Base-by-base conservation (phyloP, 2,797 vertebrate genomes). In the Pitangus sulphuratus region DNA sequence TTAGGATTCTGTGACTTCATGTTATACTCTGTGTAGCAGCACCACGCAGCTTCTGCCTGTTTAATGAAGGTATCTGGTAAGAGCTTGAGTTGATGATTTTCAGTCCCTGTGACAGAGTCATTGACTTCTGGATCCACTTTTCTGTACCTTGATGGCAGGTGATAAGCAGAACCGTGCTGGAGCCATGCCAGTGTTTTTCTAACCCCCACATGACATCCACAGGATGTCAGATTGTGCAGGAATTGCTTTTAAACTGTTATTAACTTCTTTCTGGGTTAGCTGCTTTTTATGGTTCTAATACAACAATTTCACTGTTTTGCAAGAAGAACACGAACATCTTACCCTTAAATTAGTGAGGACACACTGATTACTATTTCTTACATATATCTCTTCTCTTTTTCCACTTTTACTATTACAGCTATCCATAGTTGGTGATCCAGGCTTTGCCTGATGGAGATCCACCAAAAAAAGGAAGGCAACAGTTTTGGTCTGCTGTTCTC, bases 71-170 rank as follows among this genome's bases (percentile, higher is more conserved):
- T 58, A 76, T 84, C 82, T 85, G 54, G 35, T 11, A 10, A 79
- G 91, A 90, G 71, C 58, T 68, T 2, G 12, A 25, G 64, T 13
- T 2, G 33, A 31, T 84, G 94, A 84, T 92, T 92, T 93, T 78
- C 56, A 37, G 60, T 47, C 53, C 35, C 79, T 86, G 1, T 15
- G 45, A 89, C 71, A 12, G 21, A 37, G 42, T 79, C 39, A 2
- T 8, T 70, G 82, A 64, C 93, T 96, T 94, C 89, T 95, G 92
- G 71, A 92, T 94, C 79, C 80, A 45, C 85, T 97, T 96, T 78
- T 39, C 91, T 75, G 21, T 44, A 4, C 87, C 85, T 75, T 89
- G 80, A 89, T 93, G 86, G 87, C 77, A 90, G 69, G 57, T 20
- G 76, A 93, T 83, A 57, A 0, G 39, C 64, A 56, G 89, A 77